Evolutionary conservation across 53 echinoderm and acorn worm genomes (phyloP), one percentile per base, ranked within the genome.

Genomic region (Temnopleurus reevesii): DNA sequence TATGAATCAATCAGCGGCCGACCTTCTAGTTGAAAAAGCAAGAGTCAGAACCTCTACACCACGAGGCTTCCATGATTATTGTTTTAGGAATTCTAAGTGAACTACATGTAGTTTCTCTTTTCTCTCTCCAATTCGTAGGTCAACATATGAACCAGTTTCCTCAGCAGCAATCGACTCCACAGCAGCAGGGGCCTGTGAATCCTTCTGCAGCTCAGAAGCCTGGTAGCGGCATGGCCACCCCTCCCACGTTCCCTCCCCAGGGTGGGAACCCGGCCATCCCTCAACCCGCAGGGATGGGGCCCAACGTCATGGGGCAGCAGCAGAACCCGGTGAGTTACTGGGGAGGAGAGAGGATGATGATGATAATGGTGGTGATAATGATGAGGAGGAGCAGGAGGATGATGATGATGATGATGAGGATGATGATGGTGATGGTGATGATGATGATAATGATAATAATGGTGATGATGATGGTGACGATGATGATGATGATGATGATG

Each of bases 111-210:
- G 31, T 30, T 60, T 27, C 31, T 30, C 4, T 29, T 12, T n/a
- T 60, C 12, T 60, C 60, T 60, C 26, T 25, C 58, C 7, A 25
- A 28, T 64, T 21, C 29, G 19, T 45, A 45, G 87, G 71, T 49
- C 71, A 66, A 35, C 87, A 87, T 35, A 87, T 85, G 85, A 87
- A 66, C 71, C 87, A 87, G 71, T 87, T 65, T 12, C 87, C 63
- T 18, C 86, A 76, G 45, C 91, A 80, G 28, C 91, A 86, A 26
- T 13, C 24, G 23, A 26, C 43, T 19, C 56, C 55, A 3, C 77
- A 91, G 76, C 91, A 86, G 30, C 43, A 36, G 3, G 45, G 28
- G 21, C 87, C 53, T 34, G 82, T 82, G 2, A 51, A 54, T 19
- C 53, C 82, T 5, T 4, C 82, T n/a, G 28, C 56, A 28, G 83